These are phyloP conservation scores for Hemiprocne comata DNA, from an alignment of 2,113 vertebrate genomes.

Conservation along the genomic window DNA sequence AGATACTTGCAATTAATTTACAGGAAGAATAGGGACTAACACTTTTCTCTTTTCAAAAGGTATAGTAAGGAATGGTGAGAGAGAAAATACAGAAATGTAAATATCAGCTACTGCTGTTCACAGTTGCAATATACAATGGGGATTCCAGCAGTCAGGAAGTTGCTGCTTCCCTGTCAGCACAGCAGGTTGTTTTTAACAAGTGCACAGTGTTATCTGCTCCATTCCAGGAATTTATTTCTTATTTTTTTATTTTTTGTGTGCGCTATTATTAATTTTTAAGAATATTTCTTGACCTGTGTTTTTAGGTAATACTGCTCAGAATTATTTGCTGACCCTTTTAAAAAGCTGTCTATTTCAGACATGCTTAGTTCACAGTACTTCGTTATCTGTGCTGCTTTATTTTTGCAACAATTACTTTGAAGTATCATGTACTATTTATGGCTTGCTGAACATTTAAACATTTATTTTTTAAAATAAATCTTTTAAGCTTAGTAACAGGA, in stretches of 20 bases:
- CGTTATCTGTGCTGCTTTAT: not conserved
- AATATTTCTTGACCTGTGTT: not conserved
- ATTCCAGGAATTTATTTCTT: not conserved
- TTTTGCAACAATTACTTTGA: not conserved
- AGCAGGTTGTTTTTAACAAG: not conserved
- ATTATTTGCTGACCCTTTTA: not conserved
- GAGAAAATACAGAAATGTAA: not conserved
- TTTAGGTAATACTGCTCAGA: not conserved
- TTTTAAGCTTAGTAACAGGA: not conserved
- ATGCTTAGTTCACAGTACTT: not conserved
- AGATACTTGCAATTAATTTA: not conserved
- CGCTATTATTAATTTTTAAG: not conserved
- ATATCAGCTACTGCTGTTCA: not conserved
- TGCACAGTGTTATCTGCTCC: not conserved
- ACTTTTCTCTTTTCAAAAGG: not conserved
- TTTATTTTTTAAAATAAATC: not conserved
- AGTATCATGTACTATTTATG: not conserved
- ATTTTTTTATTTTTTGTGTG: too few relatives aligned
- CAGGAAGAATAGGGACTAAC: fast-evolving
- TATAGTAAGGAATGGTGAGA: not conserved
- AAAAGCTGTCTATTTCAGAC: not conserved
- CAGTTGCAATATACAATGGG: not conserved
- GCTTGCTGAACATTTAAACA: not conserved
- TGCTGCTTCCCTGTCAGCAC: not conserved
- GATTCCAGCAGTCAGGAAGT: not conserved